Evolutionary conservation across 2,113 vertebrate genomes (phyloP).

Genomic region (Gadus macrocephalus): DNA sequence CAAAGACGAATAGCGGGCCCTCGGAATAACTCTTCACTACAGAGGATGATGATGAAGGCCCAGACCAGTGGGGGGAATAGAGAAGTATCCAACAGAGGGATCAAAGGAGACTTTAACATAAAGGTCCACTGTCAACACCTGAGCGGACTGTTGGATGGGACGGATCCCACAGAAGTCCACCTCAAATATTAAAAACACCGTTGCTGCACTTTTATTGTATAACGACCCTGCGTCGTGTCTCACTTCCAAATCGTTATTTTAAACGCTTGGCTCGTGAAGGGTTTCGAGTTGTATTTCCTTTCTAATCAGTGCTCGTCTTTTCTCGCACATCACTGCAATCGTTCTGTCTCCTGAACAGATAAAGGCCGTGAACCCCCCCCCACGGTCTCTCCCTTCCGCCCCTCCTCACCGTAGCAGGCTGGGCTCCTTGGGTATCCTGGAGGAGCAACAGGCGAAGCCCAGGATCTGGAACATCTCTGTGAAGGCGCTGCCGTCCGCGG

Average conservation of each 20-base stretch:
- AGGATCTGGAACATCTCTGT: slow-evolving; percentile 86
- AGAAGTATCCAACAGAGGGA: slow-evolving; percentile 38
- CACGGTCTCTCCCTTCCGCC: background rate
- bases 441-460: slow-evolving; percentile 76
- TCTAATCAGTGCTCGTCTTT: too few relatives aligned
- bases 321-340: too few relatives aligned
- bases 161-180: slow-evolving; percentile 7
- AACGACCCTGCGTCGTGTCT: too few relatives aligned
- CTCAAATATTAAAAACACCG: slow-evolving; percentile 13
- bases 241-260: too few relatives aligned
- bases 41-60: slow-evolving; percentile 45
- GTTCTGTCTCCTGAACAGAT: too few relatives aligned
- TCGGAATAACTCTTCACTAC: slow-evolving; percentile 46
- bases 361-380: too few relatives aligned
- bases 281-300: too few relatives aligned
- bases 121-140: slow-evolving; percentile 35
- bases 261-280: too few relatives aligned
- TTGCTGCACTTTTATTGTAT: background rate
- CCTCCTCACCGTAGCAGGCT: slow-evolving; percentile 51
- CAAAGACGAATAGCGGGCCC: slow-evolving; percentile 49
- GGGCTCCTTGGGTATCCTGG: slow-evolving; percentile 52
- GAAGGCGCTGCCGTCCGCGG: slow-evolving; percentile 93
- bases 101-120: slow-evolving; percentile 47
- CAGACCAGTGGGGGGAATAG: background rate
- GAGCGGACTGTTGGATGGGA: slow-evolving; percentile 12